Base-by-base conservation (phyloP, 2,797 vertebrate species). In the Melanotaenia maccullochi region DNA sequence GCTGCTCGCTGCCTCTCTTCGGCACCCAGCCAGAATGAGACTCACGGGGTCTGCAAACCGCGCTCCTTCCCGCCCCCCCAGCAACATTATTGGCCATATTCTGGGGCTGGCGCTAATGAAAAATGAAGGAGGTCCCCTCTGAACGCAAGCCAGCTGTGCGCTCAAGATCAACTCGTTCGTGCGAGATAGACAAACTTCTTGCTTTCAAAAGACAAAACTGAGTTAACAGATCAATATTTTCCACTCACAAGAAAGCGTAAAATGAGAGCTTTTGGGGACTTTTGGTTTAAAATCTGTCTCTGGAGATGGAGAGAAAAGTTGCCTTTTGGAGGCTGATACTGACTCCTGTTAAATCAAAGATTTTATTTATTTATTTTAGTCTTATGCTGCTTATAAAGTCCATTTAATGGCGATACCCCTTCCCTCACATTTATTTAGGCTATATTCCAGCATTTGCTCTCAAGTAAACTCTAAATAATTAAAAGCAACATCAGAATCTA, bases 41-140 rank as follows among this genome's bases (percentile, higher is more conserved):
- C 81, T 86, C 87, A 60, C 82, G 84, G 92, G 92, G 86, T 86
- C 85, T 87, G 87, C 91, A 87, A 88, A 64, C 65, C 82, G 78
- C 76, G 81, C 79, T 72, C 85, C 84, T 86, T 78, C 92, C 93
- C 94, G 90, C 90, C 90, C 94, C 92, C 91, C 85, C 79, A 40
- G 51, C 52, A 32, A 55, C 71, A 77, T 77, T 85, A 94, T 93
- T 94, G 94, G 93, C 85, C 86, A 75, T 78, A 76, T 78, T 83
- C 72, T 56, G 78, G 82, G 77, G 87, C 76, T 76, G 85, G 86
- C 64, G 49, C 81, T 85, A 79, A 82, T 86, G 85, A 78, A 71
- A 81, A 83, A 83, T 73, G 70, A 71, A 77, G 81, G 60, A 54
- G 14, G 20, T 65, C 66, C 79, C 78, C 28, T 61, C 73, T 75